Percentiles rank a stretch among this genome's conserved stretches.
Evolutionary conservation across 37 sponge, comb jelly and placozoan genomes (phyloP).

Genomic region (Mnemiopsis leidyi): DNA sequence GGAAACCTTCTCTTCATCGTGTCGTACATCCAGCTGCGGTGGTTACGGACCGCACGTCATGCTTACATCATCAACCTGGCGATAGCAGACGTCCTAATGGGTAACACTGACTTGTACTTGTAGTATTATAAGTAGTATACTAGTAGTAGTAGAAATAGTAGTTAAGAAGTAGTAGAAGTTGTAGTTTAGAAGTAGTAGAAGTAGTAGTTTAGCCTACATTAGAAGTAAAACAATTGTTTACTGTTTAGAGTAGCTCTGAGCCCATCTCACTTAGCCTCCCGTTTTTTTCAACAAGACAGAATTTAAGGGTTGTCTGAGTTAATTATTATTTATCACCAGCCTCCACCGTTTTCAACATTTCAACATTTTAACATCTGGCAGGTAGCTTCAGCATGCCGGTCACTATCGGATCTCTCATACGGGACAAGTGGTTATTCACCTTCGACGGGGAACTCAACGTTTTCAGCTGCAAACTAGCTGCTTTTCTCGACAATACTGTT

Average conservation of each 20-base stretch:
- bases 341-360: too few species aligned
- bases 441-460: background rate
- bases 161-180: too few species aligned
- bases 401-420: constrained; percentile 26
- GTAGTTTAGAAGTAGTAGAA: too few species aligned
- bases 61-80: constrained; percentile 65
- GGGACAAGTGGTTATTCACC: constrained; percentile 21
- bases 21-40: constrained; percentile 45
- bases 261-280: too few species aligned
- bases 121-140: too few species aligned
- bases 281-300: too few species aligned
- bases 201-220: too few species aligned
- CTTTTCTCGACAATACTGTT: constrained; percentile 56
- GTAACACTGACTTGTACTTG: constrained; percentile 11
- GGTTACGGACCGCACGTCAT: constrained; percentile 37
- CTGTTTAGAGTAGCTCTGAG: too few species aligned
- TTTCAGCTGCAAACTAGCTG: constrained; percentile 39
- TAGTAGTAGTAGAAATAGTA: too few species aligned
- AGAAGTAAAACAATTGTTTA: too few species aligned
- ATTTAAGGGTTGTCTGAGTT: too few species aligned
- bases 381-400: constrained; percentile 51
- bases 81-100: constrained; percentile 47
- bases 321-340: too few species aligned
- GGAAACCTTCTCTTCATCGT: constrained; percentile 54
- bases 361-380: background rate